A percentile compares a stretch with the other conserved stretches of the same genome.
phyloP scores from a whole-genome alignment of 2,113 vertebrate genomes.

The Perognathus longimembris region DNA sequence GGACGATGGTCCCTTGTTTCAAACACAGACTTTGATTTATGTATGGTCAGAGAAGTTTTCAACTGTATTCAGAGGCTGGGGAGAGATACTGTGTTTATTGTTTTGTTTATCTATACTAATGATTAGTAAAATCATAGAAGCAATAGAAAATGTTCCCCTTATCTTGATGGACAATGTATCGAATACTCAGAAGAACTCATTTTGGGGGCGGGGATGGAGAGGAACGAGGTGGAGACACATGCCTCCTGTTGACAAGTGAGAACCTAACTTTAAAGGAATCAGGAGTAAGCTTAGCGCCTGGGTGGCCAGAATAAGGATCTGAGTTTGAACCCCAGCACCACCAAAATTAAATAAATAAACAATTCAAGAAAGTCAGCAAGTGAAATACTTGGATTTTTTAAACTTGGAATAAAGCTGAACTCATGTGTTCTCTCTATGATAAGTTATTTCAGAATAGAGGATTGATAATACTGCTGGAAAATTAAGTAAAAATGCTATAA shows the following conservation, averaged over 20 bases:
- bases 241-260: neutral
- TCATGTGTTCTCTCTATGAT: neutral
- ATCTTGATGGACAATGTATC: neutral
- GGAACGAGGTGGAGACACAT: neutral
- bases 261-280: too few relatives aligned
- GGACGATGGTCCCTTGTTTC: too few relatives aligned
- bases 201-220: neutral
- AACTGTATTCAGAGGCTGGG: too few relatives aligned
- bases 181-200: neutral
- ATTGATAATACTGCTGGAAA: neutral
- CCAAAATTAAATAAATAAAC: too few relatives aligned
- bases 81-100: too few relatives aligned
- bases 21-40: too few relatives aligned
- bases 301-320: too few relatives aligned
- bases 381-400: neutral
- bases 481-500: neutral
- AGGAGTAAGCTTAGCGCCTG: too few relatives aligned
- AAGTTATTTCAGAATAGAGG: neutral
- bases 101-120: too few relatives aligned
- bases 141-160: neutral
- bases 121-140: neutral
- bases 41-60: too few relatives aligned
- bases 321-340: too few relatives aligned
- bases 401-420: rapidly evolving
- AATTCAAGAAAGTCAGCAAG: too few relatives aligned